phyloP scores from a whole-genome alignment of 2,113 vertebrate genomes.

The Larimichthys crocea region DNA sequence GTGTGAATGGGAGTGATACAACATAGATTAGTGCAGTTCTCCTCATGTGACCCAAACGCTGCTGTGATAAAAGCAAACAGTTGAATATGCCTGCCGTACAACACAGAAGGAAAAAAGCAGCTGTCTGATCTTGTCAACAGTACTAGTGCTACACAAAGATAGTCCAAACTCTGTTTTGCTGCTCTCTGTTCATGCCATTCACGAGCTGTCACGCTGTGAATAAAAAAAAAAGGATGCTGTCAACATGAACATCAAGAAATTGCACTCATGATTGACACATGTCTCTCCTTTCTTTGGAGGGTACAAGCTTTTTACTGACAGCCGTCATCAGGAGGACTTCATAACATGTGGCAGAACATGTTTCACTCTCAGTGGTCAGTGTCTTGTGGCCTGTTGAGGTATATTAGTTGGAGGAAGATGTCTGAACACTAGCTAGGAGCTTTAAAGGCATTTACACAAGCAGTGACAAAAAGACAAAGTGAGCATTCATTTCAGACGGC shows the following conservation, averaged over 20 bases:
- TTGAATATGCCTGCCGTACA: slow-evolving; percentile 7
- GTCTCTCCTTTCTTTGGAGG: neutral
- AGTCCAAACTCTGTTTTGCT: slow-evolving; percentile 5
- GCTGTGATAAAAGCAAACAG: neutral
- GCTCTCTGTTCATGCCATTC: slow-evolving; percentile 27
- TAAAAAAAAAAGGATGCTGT: slow-evolving; percentile 33
- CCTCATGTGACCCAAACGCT: slow-evolving; percentile 12
- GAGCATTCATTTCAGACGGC: neutral
- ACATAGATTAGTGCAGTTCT: slow-evolving; percentile 6
- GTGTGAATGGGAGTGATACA: neutral
- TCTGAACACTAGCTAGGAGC: neutral
- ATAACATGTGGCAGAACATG: neutral
- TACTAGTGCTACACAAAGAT: neutral
- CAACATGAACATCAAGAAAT: slow-evolving; percentile 19
- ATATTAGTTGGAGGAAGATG: neutral
- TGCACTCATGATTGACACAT: slow-evolving; percentile 8
- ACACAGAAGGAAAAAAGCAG: slow-evolving; percentile 10
- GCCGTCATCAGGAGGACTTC: slow-evolving; percentile 6
- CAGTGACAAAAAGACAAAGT: slow-evolving; percentile 5
- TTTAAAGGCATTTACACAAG: slow-evolving; percentile 1
- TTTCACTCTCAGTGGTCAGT: neutral
- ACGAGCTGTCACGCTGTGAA: slow-evolving; percentile 16
- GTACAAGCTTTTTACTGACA: neutral
- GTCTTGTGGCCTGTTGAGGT: neutral
- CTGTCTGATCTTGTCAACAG: slow-evolving; percentile 28